phyloP scores from a whole-genome alignment of 1,140 invertebrate species.

The Macrotrachela quadricornifera region DNA sequence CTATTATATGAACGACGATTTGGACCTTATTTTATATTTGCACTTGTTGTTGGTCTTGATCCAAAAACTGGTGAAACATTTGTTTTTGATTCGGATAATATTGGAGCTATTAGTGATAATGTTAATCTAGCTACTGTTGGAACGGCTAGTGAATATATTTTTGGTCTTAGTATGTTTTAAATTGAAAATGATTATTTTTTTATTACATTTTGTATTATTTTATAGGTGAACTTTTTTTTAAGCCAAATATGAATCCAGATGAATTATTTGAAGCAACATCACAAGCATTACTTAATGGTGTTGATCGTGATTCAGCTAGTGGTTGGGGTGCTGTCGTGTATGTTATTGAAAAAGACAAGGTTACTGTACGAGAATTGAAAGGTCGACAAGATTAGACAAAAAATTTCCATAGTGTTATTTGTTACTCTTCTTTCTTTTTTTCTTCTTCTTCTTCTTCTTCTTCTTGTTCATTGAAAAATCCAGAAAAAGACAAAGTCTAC shows the following conservation, averaged over 20 bases:
- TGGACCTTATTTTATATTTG: slow-evolving; percentile 90
- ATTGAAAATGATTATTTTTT: too few relatives aligned
- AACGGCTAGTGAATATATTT: slow-evolving; percentile 72
- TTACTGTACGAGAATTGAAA: slow-evolving; percentile 2
- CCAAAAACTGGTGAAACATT: slow-evolving; percentile 65
- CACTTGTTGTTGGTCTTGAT: slow-evolving; percentile 77
- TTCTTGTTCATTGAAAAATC: too few relatives aligned
- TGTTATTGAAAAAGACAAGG: slow-evolving; percentile 40
- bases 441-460: too few relatives aligned
- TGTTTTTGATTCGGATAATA: slow-evolving; percentile 76
- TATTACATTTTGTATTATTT: too few relatives aligned
- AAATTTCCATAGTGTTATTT: too few relatives aligned
- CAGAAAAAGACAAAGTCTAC: too few relatives aligned
- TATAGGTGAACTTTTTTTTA: not conserved
- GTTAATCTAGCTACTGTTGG: slow-evolving; percentile 88
- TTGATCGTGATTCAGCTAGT: slow-evolving; percentile 83
- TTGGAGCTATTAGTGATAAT: slow-evolving; percentile 65
- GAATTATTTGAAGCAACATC: slow-evolving; percentile 90
- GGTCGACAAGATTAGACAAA: slow-evolving; percentile 2
- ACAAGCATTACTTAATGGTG: slow-evolving; percentile 79
- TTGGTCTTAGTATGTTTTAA: slow-evolving; percentile 97
- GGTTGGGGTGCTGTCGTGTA: slow-evolving; percentile 93
- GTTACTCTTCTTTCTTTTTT: too few relatives aligned
- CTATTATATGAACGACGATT: slow-evolving; percentile 85
- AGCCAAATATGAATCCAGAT: slow-evolving; percentile 43